These are phyloP conservation scores for Anhinga anhinga DNA, from an alignment of 2,113 vertebrate species.

Conservation along the genomic window DNA sequence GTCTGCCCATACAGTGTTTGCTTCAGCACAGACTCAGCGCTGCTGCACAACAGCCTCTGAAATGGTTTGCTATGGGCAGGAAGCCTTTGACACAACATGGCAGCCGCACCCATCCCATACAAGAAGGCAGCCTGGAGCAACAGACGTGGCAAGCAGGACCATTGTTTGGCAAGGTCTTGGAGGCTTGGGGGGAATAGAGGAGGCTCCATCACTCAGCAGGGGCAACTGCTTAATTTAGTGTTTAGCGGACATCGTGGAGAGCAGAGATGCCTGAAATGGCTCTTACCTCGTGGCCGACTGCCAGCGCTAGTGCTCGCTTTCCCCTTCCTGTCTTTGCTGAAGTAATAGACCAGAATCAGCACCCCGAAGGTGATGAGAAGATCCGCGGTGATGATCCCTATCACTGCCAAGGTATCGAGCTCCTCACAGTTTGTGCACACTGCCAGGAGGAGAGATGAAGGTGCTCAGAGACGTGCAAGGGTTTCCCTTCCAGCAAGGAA, in stretches of 20 bases:
- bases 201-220: accelerated
- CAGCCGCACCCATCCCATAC: background rate
- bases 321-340: constrained; percentile 59
- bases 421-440: constrained; percentile 75
- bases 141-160: background rate
- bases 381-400: constrained; percentile 45
- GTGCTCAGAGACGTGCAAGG: background rate
- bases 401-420: background rate
- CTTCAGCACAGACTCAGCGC: background rate
- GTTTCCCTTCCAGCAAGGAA: background rate
- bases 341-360: constrained; percentile 73
- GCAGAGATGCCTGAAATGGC: accelerated
- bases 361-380: constrained; percentile 72
- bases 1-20: accelerated
- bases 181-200: background rate
- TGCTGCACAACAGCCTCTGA: background rate
- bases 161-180: accelerated
- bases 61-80: background rate
- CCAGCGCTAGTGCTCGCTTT: background rate
- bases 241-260: accelerated
- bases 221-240: accelerated
- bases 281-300: constrained; percentile 63
- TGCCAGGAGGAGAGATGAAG: background rate
- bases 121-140: background rate
- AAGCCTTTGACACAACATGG: background rate